Percentiles rank a stretch among this genome's conserved stretches.
Evolutionary conservation across 2,113 vertebrate species (phyloP).

Genomic region (Aptenodytes forsteri): DNA sequence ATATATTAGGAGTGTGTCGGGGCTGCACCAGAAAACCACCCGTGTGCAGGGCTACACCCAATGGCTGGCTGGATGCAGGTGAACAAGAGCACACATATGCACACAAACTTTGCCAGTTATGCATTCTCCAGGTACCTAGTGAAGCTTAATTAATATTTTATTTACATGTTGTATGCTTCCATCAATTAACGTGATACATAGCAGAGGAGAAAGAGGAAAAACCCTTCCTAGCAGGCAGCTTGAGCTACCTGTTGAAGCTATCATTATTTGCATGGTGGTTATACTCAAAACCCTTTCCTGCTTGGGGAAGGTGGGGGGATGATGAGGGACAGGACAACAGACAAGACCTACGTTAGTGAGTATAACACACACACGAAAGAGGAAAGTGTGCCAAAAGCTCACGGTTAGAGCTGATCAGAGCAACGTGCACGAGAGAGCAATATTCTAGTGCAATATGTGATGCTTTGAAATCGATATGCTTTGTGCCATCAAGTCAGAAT

Average conservation of each 20-base stretch:
- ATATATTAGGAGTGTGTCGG: fast-evolving
- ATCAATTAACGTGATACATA: background rate
- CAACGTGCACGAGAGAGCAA: background rate
- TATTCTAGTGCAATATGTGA: background rate
- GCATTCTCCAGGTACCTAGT: background rate
- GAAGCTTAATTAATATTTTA: background rate
- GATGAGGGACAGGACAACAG: background rate
- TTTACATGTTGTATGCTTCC: background rate
- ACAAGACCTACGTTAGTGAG: fast-evolving
- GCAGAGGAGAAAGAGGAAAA: background rate
- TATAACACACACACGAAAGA: background rate
- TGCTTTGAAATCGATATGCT: background rate
- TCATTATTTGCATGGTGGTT: background rate
- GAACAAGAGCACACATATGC: background rate
- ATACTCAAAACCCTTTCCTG: background rate
- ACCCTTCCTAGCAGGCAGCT: background rate
- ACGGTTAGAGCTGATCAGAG: background rate
- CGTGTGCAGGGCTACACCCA: fast-evolving
- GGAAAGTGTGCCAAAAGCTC: background rate
- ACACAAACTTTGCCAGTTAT: background rate
- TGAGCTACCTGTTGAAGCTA: background rate
- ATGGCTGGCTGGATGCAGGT: background rate
- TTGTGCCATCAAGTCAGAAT: background rate
- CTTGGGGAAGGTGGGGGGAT: background rate
- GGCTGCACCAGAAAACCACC: background rate